phyloP scores from a whole-genome alignment of 1,140 invertebrate genomes.

The Ladona fulva region DNA sequence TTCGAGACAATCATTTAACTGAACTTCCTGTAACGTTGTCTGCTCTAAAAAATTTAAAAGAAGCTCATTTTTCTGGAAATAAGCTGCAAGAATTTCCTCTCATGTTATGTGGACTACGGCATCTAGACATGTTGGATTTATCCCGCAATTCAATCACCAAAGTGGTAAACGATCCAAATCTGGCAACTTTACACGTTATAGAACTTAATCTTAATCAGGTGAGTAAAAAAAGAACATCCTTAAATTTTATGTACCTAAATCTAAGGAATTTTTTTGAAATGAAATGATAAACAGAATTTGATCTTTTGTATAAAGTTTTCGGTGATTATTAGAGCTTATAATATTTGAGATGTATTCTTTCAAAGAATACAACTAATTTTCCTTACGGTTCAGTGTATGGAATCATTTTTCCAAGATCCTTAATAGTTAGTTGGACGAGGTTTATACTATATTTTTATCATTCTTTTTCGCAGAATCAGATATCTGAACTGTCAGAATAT shows the following conservation, averaged over 20 bases:
- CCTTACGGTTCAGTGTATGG: no score
- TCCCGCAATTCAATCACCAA: slow-evolving; percentile 78
- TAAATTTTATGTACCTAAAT: no score
- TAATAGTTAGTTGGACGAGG: no score
- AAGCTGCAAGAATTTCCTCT: slow-evolving; percentile 69
- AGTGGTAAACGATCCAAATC: slow-evolving; percentile 55
- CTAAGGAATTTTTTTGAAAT: no score
- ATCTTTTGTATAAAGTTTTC: no score
- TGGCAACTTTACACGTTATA: slow-evolving; percentile 61
- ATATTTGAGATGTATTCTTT: no score
- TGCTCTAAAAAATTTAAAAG: slow-evolving; percentile 62
- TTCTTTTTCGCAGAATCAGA: slow-evolving; percentile 56
- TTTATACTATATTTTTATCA: no score
- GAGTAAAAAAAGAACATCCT: no score
- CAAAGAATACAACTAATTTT: no score
- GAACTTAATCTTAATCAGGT: slow-evolving; percentile 86
- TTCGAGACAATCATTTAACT: slow-evolving; percentile 58
- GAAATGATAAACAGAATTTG: no score
- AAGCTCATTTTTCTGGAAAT: slow-evolving; percentile 70
- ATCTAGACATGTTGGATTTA: slow-evolving; percentile 82
- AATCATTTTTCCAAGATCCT: no score
- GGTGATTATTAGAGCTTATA: no score
- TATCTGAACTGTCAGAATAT: slow-evolving; percentile 68
- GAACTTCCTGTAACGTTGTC: slow-evolving; percentile 57
- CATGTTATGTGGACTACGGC: slow-evolving; percentile 66